Percentiles rank a stretch among this genome's conserved stretches.
Conservation (phyloP, 2,888 invertebrate genomes). For the Ormyrus nitidulus region DNA sequence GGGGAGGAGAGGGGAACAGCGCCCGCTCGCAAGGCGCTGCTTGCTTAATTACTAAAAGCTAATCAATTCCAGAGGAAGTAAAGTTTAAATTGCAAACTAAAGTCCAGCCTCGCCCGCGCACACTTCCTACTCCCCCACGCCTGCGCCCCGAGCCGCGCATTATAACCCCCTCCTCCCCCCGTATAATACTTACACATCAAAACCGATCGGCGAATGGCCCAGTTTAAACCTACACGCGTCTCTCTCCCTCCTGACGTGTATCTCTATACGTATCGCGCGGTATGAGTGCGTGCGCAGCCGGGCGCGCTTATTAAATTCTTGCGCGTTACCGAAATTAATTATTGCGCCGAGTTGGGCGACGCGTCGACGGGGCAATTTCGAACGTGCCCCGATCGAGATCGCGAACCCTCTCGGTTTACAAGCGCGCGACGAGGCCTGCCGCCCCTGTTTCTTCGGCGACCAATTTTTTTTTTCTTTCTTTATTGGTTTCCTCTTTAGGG, state of each 20-base stretch:
- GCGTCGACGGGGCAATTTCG: constrained; percentile 9
- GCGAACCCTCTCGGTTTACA: too few species aligned
- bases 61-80: constrained; percentile 76
- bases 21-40: constrained; percentile 64
- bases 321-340: constrained; percentile 56
- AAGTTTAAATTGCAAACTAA: constrained; percentile 76
- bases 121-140: constrained; percentile 6
- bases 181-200: constrained; percentile 36
- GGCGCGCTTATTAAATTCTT: constrained; percentile 57
- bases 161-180: not conserved
- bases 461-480: too few species aligned
- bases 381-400: not conserved
- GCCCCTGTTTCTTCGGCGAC: too few species aligned
- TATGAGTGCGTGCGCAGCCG: constrained; percentile 8
- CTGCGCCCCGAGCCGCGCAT: not conserved
- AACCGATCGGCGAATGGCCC: constrained; percentile 45
- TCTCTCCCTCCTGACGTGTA: not conserved
- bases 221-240: constrained; percentile 30
- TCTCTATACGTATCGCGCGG: constrained; percentile 48
- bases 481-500: too few species aligned
- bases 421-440: too few species aligned
- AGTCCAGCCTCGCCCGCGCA: constrained; percentile 61
- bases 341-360: constrained; percentile 40
- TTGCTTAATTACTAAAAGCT: constrained; percentile 76
- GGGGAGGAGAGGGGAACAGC: constrained; percentile 45